These are phyloP conservation scores for Diplodus puntazzo DNA, from an alignment of 2,797 vertebrate species.

Conservation along the genomic window DNA sequence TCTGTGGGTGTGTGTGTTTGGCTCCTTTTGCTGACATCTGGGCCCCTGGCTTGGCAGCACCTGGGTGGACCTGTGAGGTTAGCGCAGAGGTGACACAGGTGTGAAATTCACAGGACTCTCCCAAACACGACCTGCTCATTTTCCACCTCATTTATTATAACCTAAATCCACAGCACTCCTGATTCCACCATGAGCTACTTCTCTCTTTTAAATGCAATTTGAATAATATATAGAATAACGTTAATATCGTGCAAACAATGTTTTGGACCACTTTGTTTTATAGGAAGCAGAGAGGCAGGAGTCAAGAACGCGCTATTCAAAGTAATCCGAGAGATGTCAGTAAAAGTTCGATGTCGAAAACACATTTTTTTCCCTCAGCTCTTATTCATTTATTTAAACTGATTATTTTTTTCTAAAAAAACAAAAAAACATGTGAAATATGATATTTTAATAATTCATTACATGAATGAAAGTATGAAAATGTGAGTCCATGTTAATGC, in stretches of 20 bases:
- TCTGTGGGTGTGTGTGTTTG: slow-evolving; percentile 4
- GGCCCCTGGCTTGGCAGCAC: slow-evolving; percentile 20
- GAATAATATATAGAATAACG: neutral
- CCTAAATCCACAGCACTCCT: slow-evolving; percentile 22
- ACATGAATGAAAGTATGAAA: neutral
- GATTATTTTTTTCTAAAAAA: too few species aligned
- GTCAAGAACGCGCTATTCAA: too few species aligned
- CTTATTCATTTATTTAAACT: neutral
- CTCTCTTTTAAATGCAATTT: neutral
- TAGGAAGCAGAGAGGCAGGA: neutral
- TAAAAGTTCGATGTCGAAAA: too few species aligned
- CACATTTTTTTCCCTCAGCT: too few species aligned
- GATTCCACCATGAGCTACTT: neutral
- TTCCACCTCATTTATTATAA: slow-evolving; percentile 66
- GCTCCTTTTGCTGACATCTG: neutral
- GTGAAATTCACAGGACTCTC: slow-evolving; percentile 46
- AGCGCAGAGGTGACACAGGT: slow-evolving; percentile 46
- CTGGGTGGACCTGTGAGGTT: slow-evolving; percentile 40
- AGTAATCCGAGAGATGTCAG: too few species aligned
- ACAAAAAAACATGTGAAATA: neutral
- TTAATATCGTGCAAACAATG: neutral
- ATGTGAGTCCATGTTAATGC: neutral
- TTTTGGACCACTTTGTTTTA: neutral
- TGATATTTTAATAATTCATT: neutral
- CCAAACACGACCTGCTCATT: slow-evolving; percentile 37